Conservation (phyloP, 1,140 invertebrate species). For the Trichonephila inaurata region DNA sequence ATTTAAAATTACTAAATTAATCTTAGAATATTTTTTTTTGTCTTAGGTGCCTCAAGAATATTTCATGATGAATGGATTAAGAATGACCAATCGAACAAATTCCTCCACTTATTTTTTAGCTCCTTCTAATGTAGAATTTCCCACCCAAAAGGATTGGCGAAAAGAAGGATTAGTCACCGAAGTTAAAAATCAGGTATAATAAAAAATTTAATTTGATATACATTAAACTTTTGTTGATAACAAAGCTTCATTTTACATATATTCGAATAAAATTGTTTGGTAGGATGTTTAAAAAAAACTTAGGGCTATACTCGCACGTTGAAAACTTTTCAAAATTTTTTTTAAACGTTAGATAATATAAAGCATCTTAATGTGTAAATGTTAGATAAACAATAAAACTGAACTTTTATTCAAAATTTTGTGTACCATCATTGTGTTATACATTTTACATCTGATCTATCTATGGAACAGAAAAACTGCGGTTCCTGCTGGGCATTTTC, state of each 20-base stretch:
- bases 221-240: too few relatives aligned
- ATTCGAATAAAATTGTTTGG: too few relatives aligned
- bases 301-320: too few relatives aligned
- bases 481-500: constrained; percentile 81
- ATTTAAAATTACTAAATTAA: not conserved
- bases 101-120: not conserved
- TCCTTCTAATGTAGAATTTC: constrained; percentile 78
- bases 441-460: not conserved
- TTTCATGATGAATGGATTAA: not conserved
- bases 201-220: too few relatives aligned
- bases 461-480: constrained; percentile 78
- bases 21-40: not conserved
- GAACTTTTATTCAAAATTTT: too few relatives aligned
- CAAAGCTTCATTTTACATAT: too few relatives aligned
- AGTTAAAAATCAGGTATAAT: constrained; percentile 93
- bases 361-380: too few relatives aligned
- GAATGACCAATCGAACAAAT: not conserved
- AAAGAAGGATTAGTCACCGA: constrained; percentile 91
- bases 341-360: too few relatives aligned
- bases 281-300: too few relatives aligned
- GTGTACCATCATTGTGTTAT: not conserved
- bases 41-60: not conserved
- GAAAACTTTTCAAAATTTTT: too few relatives aligned
- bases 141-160: constrained; percentile 92
- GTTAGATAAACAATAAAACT: too few relatives aligned